Percentiles rank a stretch among this genome's conserved stretches.
Evolutionary conservation across 1,140 invertebrate species (phyloP).

Genomic region (Drosophila nigromelanica): DNA sequence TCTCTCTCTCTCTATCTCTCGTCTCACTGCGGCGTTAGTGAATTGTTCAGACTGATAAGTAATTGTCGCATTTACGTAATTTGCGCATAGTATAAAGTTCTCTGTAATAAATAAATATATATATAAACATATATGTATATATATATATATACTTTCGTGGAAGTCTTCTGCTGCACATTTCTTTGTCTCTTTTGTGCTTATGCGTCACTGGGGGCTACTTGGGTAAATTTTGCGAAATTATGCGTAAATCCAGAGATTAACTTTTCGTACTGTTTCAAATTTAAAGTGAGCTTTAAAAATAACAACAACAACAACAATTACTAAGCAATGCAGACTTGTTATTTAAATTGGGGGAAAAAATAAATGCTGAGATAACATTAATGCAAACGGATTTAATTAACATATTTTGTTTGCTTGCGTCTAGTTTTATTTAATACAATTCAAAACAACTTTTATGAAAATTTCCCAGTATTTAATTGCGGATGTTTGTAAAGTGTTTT

Average conservation of each 20-base stretch:
- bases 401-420: too few species aligned
- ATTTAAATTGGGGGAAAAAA: neutral
- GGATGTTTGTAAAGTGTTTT: neutral
- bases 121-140: neutral
- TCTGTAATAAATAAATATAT: conserved; percentile 15
- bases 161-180: neutral
- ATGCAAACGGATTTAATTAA: too few species aligned
- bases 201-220: conserved; percentile 10
- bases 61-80: conserved; percentile 47
- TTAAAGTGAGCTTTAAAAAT: neutral
- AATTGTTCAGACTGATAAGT: conserved; percentile 32
- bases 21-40: conserved; percentile 21
- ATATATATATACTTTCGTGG: neutral
- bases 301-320: too few species aligned
- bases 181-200: neutral
- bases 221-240: neutral
- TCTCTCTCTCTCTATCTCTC: conserved; percentile 12
- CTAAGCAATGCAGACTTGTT: neutral
- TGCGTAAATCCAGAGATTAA: conserved; percentile 1
- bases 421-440: neutral
- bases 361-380: too few species aligned
- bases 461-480: conserved; percentile 10
- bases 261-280: neutral
- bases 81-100: conserved; percentile 9
- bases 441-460: neutral